Conservation (phyloP, 2,797 vertebrate genomes). For the Phoxinus dragarum region DNA sequence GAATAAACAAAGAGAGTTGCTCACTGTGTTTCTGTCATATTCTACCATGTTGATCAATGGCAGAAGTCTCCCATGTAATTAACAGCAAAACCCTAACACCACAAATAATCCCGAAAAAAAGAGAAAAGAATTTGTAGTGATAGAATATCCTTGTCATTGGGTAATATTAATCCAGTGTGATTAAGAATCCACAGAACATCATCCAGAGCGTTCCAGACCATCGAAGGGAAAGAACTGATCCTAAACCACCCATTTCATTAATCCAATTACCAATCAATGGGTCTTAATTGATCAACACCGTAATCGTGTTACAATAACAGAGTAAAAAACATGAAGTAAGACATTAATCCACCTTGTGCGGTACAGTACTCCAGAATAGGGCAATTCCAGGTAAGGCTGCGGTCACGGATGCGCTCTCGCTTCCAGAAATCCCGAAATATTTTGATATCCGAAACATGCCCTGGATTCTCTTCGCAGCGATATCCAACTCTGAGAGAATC, state of each 20-base stretch:
- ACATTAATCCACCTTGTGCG: constrained; percentile 80
- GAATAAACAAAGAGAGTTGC: constrained; percentile 70
- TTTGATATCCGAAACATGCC: constrained; percentile 80
- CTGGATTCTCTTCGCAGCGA: constrained; percentile 75
- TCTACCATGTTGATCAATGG: constrained; percentile 73
- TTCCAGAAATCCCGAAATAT: constrained; percentile 81
- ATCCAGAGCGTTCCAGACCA: constrained; percentile 78
- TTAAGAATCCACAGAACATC: constrained; percentile 78
- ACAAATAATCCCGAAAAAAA: constrained; percentile 78
- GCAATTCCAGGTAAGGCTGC: constrained; percentile 77
- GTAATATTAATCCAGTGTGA: constrained; percentile 79
- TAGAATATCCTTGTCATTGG: constrained; percentile 75
- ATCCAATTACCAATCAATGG: constrained; percentile 76
- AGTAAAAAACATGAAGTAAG: constrained; percentile 69
- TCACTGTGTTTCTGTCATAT: constrained; percentile 75
- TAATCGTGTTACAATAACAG: constrained; percentile 69
- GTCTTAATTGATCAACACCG: constrained; percentile 67
- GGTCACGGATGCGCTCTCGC: constrained; percentile 74
- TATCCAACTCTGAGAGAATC: constrained; percentile 76
- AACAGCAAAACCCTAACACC: constrained; percentile 76
- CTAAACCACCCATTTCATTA: constrained; percentile 74
- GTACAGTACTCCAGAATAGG: constrained; percentile 81
- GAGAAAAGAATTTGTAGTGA: constrained; percentile 67
- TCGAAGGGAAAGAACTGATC: constrained; percentile 57
- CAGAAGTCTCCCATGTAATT: constrained; percentile 78